A percentile compares a stretch with the other conserved stretches of the same genome.
Evolutionary conservation across 2,113 vertebrate species (phyloP).

Genomic region (Lipophrys pholis): DNA sequence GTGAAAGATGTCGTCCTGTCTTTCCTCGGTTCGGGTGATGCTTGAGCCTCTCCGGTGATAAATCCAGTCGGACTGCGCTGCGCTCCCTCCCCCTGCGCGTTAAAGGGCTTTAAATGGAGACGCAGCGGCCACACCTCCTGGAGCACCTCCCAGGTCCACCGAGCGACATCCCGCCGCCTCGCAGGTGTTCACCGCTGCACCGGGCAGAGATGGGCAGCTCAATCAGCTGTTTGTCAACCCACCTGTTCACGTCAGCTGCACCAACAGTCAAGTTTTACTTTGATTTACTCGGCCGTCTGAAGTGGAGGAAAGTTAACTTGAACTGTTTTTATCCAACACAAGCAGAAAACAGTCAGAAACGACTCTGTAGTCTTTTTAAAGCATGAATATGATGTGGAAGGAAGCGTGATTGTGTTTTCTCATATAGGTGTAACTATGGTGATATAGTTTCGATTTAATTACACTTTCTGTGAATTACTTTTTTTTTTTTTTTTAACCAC

Average conservation of each 20-base stretch:
- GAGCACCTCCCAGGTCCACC: slow-evolving; percentile 5
- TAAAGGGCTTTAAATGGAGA: slow-evolving; percentile 48
- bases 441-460: too few relatives aligned
- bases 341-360: too few relatives aligned
- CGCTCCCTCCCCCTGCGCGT: slow-evolving; percentile 41
- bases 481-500: too few relatives aligned
- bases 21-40: slow-evolving; percentile 38
- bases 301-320: too few relatives aligned
- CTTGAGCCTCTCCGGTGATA: slow-evolving; percentile 24
- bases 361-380: too few relatives aligned
- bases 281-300: too few relatives aligned
- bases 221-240: not conserved
- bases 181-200: slow-evolving; percentile 17
- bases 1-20: not conserved
- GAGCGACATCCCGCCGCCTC: not conserved
- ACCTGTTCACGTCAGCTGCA: not conserved
- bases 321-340: too few relatives aligned
- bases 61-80: slow-evolving; percentile 32
- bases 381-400: too few relatives aligned
- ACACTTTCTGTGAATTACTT: too few relatives aligned
- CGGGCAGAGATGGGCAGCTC: not conserved
- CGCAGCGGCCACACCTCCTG: slow-evolving; percentile 54
- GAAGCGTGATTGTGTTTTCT: too few relatives aligned
- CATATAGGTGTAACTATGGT: too few relatives aligned
- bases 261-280: too few relatives aligned